Evolutionary conservation across 1,140 invertebrate species (phyloP), one percentile per base, ranked within the genome.

Genomic region (Megathymus violae): DNA sequence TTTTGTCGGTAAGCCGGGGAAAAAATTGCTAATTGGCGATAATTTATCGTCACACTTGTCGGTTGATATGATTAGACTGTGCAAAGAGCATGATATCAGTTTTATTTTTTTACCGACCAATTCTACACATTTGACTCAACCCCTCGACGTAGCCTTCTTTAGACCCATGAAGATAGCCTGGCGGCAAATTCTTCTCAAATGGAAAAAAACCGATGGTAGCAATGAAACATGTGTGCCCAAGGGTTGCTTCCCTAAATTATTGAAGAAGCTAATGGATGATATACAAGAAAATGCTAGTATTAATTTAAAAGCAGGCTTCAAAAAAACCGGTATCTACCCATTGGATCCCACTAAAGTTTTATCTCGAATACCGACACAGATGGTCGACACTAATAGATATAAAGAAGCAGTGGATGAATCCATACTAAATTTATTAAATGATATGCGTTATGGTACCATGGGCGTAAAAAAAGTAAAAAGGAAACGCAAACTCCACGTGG

Each of bases 291-390:
- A 74, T 56, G 47, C 44, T 22, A 16, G 46, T 6, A 10, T 13
- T 14, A 74, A 70, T 63, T 36, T 74, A 50, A 38, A 46, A 47
- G 41, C 67, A 2, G 64, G 67, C 19, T 66, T 74, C 51, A 62
- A 19, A 46, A 74, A 74, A 67, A 46, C 64, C 11, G 64, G 67
- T 22, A 73, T 73, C 1, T 31, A 31, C 25, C 62, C 69, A 0
- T 62, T 62, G 15, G 31, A 67, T 16, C 11, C 38, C 2, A 22
- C 25, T 13, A 10, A 68, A 54, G 62, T 67, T 9, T 25, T 68
- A 54, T 58, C n/a, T 38, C 19, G 59, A 60, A 36, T 67, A 51
- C 64, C 62, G 40, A 48, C 58, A 61, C 51, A 48, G 19, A 41
- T 16, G 15, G 16, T 0, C 19, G 22, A 64, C 25, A 19, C 1